Conservation (phyloP, 1,140 invertebrate species). For the Maniola jurtina region DNA sequence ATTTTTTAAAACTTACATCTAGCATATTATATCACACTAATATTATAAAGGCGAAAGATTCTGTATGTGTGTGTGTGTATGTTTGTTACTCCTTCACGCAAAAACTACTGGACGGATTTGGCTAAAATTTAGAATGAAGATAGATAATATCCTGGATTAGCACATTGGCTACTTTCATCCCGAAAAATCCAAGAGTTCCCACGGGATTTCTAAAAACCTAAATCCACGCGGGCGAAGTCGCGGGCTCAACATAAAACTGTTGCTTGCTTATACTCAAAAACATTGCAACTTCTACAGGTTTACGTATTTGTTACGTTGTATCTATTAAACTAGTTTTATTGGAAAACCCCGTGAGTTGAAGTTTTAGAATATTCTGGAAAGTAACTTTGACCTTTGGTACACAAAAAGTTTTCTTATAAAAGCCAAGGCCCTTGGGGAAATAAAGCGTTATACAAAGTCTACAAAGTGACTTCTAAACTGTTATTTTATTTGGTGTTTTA, state of each 20-base stretch:
- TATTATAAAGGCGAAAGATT: too few species aligned
- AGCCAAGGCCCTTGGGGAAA: constrained; percentile 16
- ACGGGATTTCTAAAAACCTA: too few species aligned
- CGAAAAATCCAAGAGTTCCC: too few species aligned
- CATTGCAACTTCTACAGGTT: constrained; percentile 46
- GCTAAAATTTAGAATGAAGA: too few species aligned
- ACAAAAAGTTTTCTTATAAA: constrained; percentile 26
- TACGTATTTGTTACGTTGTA: constrained; percentile 45
- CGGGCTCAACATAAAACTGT: constrained; percentile 28
- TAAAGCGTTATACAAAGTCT: not conserved
- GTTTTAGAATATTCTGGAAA: constrained; percentile 43
- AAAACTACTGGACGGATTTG: too few species aligned
- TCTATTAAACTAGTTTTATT: constrained; percentile 50
- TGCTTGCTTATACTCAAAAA: constrained; percentile 37
- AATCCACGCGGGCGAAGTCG: too few species aligned
- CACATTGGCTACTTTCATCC: too few species aligned
- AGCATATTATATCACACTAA: too few species aligned
- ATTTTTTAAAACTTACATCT: too few species aligned
- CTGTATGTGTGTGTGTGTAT: too few species aligned
- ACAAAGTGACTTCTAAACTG: constrained; percentile 21
- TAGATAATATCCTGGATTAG: too few species aligned
- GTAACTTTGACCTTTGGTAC: constrained; percentile 28
- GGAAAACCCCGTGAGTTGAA: constrained; percentile 39
- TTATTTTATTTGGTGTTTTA: constrained; percentile 18
- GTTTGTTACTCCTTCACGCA: too few species aligned